phyloP scores from a whole-genome alignment of 1,140 invertebrate species.

The Drosophila nasuta region DNA sequence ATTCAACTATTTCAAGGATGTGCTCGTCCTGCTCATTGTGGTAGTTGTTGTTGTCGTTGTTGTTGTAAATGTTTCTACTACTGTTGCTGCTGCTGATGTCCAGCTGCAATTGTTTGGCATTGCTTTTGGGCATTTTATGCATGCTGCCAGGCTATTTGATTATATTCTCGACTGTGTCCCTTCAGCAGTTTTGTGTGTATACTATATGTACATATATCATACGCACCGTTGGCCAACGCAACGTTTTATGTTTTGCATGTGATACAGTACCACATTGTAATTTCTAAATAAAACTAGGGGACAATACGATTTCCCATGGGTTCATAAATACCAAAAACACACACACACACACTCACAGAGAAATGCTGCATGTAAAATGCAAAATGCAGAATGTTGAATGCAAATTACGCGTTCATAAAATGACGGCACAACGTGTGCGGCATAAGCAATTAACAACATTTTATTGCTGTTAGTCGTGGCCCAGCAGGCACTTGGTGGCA shows the following conservation, averaged over 20 bases:
- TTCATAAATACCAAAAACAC: background rate
- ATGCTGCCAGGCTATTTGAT: slow-evolving; percentile 18
- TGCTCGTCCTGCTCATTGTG: background rate
- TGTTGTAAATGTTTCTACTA: background rate
- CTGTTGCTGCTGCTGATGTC: background rate
- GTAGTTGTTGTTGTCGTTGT: background rate
- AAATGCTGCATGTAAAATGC: slow-evolving; percentile 12
- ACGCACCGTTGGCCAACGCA: slow-evolving; percentile 11
- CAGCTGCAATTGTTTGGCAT: slow-evolving; percentile 19
- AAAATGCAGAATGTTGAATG: slow-evolving; percentile 51
- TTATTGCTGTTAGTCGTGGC: slow-evolving; percentile 28
- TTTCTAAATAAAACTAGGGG: slow-evolving; percentile 13
- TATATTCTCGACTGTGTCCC: slow-evolving; percentile 5
- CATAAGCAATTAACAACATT: slow-evolving; percentile 79
- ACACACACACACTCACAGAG: background rate
- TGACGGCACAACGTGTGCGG: slow-evolving; percentile 60
- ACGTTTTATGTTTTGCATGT: background rate
- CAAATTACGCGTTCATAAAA: slow-evolving; percentile 60
- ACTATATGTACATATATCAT: slow-evolving; percentile 2
- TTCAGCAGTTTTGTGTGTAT: background rate
- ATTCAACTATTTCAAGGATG: slow-evolving; percentile 1
- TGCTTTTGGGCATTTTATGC: slow-evolving; percentile 7
- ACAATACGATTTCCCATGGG: slow-evolving; percentile 7
- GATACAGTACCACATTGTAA: slow-evolving; percentile 9
- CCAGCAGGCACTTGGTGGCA: slow-evolving; percentile 12